A percentile compares a stretch with the other conserved stretches of the same genome.
Conservation (phyloP, 2,888 invertebrate species). For the Lobophora halterata region DNA sequence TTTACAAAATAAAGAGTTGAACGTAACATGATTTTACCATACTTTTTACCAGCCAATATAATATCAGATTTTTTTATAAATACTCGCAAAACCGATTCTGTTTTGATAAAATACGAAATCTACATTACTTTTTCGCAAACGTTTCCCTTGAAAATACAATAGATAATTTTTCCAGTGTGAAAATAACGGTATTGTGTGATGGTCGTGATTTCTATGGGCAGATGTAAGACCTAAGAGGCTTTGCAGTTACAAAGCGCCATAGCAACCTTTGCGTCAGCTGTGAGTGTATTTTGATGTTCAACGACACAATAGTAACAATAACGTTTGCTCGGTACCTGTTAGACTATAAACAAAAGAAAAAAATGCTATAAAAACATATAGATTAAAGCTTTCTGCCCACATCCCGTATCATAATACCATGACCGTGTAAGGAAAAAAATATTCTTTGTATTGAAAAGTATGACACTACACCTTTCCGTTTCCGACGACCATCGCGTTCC, state of each 20-base stretch:
- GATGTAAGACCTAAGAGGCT: slow-evolving; percentile 31
- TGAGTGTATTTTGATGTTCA: slow-evolving; percentile 17
- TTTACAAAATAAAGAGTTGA: too few relatives aligned
- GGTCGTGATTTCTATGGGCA: slow-evolving; percentile 25
- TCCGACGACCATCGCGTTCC: too few relatives aligned
- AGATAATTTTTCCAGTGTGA: slow-evolving; percentile 21
- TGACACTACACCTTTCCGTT: too few relatives aligned
- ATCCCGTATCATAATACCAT: too few relatives aligned
- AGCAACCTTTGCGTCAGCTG: slow-evolving; percentile 27
- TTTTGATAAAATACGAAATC: slow-evolving; percentile 18
- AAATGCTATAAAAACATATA: slow-evolving; percentile 4
- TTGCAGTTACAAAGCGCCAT: slow-evolving; percentile 29
- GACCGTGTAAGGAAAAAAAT: too few relatives aligned
- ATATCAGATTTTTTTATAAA: too few relatives aligned
- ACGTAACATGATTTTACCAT: too few relatives aligned
- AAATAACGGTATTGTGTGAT: slow-evolving; percentile 25
- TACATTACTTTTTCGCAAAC: slow-evolving; percentile 21
- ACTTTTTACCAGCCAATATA: too few relatives aligned
- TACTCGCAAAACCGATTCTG: slow-evolving; percentile 15
- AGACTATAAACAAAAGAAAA: slow-evolving; percentile 20
- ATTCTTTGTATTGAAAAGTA: too few relatives aligned
- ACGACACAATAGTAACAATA: slow-evolving; percentile 18
- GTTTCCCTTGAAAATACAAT: slow-evolving; percentile 24
- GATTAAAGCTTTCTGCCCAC: not conserved
- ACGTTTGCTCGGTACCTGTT: slow-evolving; percentile 20